Base-by-base conservation (phyloP, 2,888 invertebrate species). In the Lithophane semibrunnea region DNA sequence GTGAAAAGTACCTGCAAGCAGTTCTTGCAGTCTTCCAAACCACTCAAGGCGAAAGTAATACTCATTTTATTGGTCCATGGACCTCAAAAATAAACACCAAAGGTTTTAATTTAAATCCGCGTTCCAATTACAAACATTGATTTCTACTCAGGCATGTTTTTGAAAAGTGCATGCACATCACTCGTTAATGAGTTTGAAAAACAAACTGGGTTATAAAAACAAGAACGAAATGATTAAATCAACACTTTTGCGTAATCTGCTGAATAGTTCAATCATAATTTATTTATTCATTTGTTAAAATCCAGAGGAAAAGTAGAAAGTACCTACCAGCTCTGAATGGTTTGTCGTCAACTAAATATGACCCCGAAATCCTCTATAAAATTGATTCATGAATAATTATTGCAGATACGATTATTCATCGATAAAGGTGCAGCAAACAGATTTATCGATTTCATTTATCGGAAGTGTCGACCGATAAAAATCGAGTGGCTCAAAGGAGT, bases 131-230 rank as follows among this genome's bases (percentile, higher is more conserved):
- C 61, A 47, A 69, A 88, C 80, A 86, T 52, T 72, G 75, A 82
- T 86, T 87, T 80, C 54, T 80, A 89, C 81, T 89, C 76, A 87
- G 69, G 67, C 63, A 63, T 68, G 63, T 77, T 86, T 74, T 82
- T 70, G 37, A 66, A 82, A 86, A 85, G 79, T 83, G 86, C 84
- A 86, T 47, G 68, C 84, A 73, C 77, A 85, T 77, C 84, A 70
- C 67, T 82, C 77, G 71, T 84, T 87, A 82, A 84, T 88, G 80
- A 88, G 89, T 89, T 90, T 86, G 90, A 91, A 90, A 89, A 90
- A 87, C 82, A 84, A 94, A 90, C 86, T 92, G 83, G 94, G 94
- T 94, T 94, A 93, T 87, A 90, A 92, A 83, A 92, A 94, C 88
- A 92, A 86, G 75, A 80, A 85, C 80, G 75, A 81, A 87, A 83